Evolutionary conservation across 2,888 invertebrate genomes (phyloP).

Genomic region (Seira ritae): DNA sequence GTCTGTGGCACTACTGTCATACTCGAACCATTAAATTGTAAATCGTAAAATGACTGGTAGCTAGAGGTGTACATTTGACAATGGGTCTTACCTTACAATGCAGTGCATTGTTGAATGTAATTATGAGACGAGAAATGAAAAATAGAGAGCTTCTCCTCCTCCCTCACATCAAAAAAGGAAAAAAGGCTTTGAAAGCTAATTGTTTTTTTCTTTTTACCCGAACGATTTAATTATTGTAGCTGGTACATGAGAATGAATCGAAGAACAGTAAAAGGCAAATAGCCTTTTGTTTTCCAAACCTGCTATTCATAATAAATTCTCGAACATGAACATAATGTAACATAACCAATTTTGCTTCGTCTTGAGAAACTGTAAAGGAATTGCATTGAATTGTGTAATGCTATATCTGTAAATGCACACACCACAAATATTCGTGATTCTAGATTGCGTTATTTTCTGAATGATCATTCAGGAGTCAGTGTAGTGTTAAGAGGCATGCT

Average conservation of each 20-base stretch:
- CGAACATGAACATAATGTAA: too few species aligned
- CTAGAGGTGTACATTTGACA: conserved; percentile 8
- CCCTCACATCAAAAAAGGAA: not conserved
- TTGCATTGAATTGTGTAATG: conserved; percentile 12
- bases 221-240: conserved; percentile 41
- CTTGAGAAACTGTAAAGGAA: conserved; percentile 1
- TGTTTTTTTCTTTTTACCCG: conserved; percentile 20
- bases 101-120: not conserved
- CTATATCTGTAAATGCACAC: not conserved
- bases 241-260: conserved; percentile 14
- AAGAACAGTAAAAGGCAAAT: conserved; percentile 29
- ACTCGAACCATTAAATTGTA: not conserved
- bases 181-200: conserved; percentile 1
- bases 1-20: conserved; percentile 2
- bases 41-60: conserved; percentile 10
- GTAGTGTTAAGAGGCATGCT: not conserved
- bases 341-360: not conserved
- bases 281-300: conserved; percentile 32
- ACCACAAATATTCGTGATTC: conserved; percentile 2
- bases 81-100: not conserved
- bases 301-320: conserved; percentile 38
- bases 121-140: not conserved
- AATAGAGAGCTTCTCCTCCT: not conserved
- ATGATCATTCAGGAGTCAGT: not conserved
- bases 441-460: not conserved